Conservation (phyloP, 2,113 vertebrate species). For the Verasper variegatus region DNA sequence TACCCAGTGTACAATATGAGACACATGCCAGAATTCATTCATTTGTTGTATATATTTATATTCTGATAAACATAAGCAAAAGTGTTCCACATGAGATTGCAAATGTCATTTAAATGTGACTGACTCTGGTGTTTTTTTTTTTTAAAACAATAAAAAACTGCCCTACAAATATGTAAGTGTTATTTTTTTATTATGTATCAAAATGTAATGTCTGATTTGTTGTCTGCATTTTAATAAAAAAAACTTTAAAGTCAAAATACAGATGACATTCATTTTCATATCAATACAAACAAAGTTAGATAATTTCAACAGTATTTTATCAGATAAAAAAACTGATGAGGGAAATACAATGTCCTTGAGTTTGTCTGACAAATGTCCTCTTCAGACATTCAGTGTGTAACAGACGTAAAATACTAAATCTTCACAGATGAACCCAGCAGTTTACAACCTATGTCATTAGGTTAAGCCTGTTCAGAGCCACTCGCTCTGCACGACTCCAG, state of each 20-base stretch:
- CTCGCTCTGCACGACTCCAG: slow-evolving; percentile 42
- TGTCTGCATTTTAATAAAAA: neutral
- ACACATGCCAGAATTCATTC: slow-evolving; percentile 8
- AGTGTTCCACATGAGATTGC: slow-evolving; percentile 23
- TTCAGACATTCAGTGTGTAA: slow-evolving; percentile 23
- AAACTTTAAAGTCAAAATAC: slow-evolving; percentile 4
- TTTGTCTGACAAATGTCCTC: slow-evolving; percentile 4
- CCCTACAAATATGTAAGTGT: neutral
- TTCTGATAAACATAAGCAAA: slow-evolving; percentile 48
- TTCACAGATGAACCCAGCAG: neutral
- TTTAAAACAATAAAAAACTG: slow-evolving; percentile 58
- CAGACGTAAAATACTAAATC: neutral
- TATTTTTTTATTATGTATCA: neutral
- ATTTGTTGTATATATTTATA: slow-evolving; percentile 73
- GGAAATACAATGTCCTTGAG: slow-evolving; percentile 5
- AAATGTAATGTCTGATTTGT: neutral
- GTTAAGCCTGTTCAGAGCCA: slow-evolving; percentile 63
- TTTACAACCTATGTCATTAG: slow-evolving; percentile 3
- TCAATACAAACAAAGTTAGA: neutral
- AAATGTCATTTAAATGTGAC: slow-evolving; percentile 41
- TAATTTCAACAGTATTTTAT: slow-evolving; percentile 9
- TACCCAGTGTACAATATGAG: slow-evolving; percentile 9
- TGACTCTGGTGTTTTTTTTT: slow-evolving; percentile 9
- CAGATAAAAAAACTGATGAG: neutral
- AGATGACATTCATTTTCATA: neutral